phyloP scores from a whole-genome alignment of 2,888 invertebrate genomes.

The Osedax fenrisi region DNA sequence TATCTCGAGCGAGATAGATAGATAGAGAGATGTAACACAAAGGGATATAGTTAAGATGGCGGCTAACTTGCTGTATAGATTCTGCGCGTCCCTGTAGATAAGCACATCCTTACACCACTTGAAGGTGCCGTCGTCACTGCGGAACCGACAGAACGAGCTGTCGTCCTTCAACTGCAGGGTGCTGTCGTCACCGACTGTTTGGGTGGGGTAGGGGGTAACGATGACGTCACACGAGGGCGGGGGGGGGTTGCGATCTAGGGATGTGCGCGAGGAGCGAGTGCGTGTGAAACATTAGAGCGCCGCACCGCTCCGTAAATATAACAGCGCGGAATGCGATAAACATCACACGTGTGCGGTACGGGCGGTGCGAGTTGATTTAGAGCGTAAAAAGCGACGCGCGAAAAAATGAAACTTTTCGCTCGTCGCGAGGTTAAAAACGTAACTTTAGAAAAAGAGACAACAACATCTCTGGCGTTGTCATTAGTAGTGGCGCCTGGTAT shows the following conservation, averaged over 20 bases:
- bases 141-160: neutral
- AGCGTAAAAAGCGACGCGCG: no score
- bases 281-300: conserved; percentile 5
- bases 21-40: no score
- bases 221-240: neutral
- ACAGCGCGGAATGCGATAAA: conserved; percentile 7
- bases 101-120: neutral
- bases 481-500: no score
- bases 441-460: no score
- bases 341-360: neutral
- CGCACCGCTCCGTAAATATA: neutral
- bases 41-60: no score
- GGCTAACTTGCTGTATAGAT: neutral
- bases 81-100: neutral
- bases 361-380: conserved; percentile 15
- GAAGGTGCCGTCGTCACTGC: neutral
- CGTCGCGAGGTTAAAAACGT: no score
- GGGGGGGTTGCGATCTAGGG: neutral
- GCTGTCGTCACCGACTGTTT: neutral
- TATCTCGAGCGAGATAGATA: no score
- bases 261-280: neutral
- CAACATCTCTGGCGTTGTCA: no score
- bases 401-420: no score
- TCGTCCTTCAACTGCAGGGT: neutral
- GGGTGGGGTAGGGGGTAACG: neutral